A percentile compares a stretch with the other conserved stretches of the same genome.
These are phyloP conservation scores for Meles meles DNA, from an alignment of 2,113 vertebrate species.

Conservation along the genomic window DNA sequence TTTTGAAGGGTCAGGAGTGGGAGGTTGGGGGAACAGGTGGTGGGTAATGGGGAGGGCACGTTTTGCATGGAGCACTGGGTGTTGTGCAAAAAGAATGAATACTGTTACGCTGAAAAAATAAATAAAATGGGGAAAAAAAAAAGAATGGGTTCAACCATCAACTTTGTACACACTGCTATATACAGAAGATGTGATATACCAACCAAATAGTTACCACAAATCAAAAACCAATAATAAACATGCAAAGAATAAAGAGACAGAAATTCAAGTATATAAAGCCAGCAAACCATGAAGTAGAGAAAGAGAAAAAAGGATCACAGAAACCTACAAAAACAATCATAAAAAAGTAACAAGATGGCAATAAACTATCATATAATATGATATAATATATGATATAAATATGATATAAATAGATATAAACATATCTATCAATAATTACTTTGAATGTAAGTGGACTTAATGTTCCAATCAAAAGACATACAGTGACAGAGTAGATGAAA, in stretches of 20 bases:
- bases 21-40: too few relatives aligned
- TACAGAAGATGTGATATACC: not conserved
- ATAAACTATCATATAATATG: not conserved
- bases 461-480: not conserved
- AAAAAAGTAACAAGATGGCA: not conserved
- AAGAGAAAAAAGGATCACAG: not conserved
- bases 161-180: not conserved
- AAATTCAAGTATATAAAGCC: not conserved
- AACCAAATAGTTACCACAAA: not conserved
- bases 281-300: not conserved
- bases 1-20: too few relatives aligned
- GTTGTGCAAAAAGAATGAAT: too few relatives aligned
- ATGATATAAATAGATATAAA: too few relatives aligned
- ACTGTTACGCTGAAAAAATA: too few relatives aligned
- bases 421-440: not conserved
- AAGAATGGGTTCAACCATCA: not conserved
- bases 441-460: not conserved
- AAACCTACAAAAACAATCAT: not conserved
- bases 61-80: too few relatives aligned
- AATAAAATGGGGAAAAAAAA: too few relatives aligned
- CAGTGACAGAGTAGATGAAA: not conserved
- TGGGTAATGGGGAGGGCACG: too few relatives aligned
- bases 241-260: not conserved
- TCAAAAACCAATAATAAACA: not conserved
- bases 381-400: too few relatives aligned